Conservation (phyloP, 2,797 vertebrate species). For the Scyliorhinus canicula region DNA sequence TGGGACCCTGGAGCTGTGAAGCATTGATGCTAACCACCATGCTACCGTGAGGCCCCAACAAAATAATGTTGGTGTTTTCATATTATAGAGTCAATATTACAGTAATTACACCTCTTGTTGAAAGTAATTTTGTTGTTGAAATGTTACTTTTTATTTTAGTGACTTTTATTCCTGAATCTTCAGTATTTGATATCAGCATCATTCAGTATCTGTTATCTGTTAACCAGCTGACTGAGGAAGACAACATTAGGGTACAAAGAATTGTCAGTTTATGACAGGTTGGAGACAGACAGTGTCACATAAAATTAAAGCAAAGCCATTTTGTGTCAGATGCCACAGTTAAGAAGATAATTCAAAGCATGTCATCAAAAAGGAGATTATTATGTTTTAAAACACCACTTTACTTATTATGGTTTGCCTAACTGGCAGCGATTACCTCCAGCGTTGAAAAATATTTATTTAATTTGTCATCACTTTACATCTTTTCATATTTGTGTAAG, state of each 20-base stretch:
- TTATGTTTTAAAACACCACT: background rate
- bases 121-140: background rate
- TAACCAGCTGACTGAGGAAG: background rate
- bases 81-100: background rate
- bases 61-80: background rate
- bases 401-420: background rate
- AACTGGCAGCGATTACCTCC: background rate
- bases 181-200: background rate
- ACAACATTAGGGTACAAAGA: background rate
- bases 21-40: too few species aligned
- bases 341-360: background rate
- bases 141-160: background rate
- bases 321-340: background rate
- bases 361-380: background rate
- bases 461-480: slow-evolving; percentile 15
- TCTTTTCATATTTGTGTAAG: background rate
- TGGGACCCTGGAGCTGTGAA: too few species aligned
- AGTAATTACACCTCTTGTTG: background rate
- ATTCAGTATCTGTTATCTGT: background rate
- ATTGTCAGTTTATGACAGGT: background rate
- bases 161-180: background rate
- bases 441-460: slow-evolving; percentile 4
- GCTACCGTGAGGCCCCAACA: too few species aligned
- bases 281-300: background rate
- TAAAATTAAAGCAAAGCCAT: slow-evolving; percentile 6